Evolutionary conservation across 2,888 invertebrate species (phyloP).

Genomic region (Heterodera filipjevi): DNA sequence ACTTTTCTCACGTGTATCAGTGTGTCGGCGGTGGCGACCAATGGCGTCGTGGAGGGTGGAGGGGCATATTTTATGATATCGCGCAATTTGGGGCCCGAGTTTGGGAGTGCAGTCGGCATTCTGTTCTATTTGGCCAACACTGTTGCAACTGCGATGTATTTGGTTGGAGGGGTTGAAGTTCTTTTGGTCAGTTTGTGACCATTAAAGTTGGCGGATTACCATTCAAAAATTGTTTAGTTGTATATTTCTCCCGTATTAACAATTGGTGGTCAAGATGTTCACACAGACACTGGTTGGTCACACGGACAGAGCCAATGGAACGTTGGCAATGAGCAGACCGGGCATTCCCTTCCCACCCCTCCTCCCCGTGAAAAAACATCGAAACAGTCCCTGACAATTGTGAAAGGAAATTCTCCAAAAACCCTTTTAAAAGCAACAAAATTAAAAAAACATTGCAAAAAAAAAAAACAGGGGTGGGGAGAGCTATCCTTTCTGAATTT

Average conservation of each 20-base stretch:
- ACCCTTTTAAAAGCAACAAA: too few species aligned
- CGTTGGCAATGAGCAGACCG: too few species aligned
- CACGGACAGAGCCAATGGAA: background rate
- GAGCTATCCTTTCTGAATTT: background rate
- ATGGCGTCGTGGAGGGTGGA: constrained; percentile 92
- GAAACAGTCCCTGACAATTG: too few species aligned
- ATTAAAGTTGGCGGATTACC: background rate
- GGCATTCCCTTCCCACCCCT: too few species aligned
- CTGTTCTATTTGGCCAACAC: constrained; percentile 98
- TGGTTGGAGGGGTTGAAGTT: constrained; percentile 76
- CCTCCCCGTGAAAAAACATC: too few species aligned
- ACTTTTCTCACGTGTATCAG: constrained; percentile 78
- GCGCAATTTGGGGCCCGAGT: constrained; percentile 86
- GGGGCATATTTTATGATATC: constrained; percentile 99
- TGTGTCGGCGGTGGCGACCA: constrained; percentile 98
- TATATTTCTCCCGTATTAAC: constrained; percentile 62
- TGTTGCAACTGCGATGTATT: constrained; percentile 97
- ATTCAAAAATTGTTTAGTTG: constrained; percentile 45
- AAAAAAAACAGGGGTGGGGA: background rate
- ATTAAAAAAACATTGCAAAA: too few species aligned
- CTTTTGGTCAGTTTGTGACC: constrained; percentile 61
- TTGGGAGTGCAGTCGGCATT: constrained; percentile 98
- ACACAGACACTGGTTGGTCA: constrained; percentile 54
- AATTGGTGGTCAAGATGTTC: constrained; percentile 62
- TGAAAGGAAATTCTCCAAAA: too few species aligned